Base-by-base conservation (phyloP, 2,888 invertebrate genomes). In the Enoplolaimus lenunculus region DNA sequence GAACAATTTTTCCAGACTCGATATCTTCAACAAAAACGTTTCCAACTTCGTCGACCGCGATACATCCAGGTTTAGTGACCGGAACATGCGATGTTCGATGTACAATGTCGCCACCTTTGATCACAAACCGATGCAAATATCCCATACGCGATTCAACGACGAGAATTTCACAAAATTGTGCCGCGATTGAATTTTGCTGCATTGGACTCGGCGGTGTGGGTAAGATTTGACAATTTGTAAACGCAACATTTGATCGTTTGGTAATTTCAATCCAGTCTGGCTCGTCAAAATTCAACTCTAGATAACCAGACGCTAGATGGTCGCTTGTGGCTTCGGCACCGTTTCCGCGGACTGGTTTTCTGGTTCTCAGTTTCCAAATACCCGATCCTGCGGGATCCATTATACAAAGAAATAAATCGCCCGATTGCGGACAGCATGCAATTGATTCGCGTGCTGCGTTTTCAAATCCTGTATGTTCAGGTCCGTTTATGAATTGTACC, bases 71-170 rank as follows among this genome's bases (percentile, higher is more conserved):
- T 28, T 71, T 68, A 34, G 68, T 66, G 21, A 72, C 71, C n/a
- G 35, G 16, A 31, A 66, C 68, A 7, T 71, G n/a, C 26, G 68
- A 62, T 29, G 33, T 2, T 3, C 69, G 62, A 57, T 70, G 35
- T 60, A 31, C 62, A 29, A 72, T 34, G 57, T 72, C 72, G 26
- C 34, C 31, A 13, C 68, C 71, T 16, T 59, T 28, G 21, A 72
- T 30, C 21, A 69, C 21, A n/a, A 72, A 28, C 21, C 45, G 21
- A 60, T 72, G 68, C 66, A 72, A 13, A 60, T 71, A 71, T 7
- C 70, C 72, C 72, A 71, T 72, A 34, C 71, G 62, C 2, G 26
- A 1, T 66, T 72, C 72, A 21, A 70, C 65, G 29, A 64, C 57
- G 35, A 72, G 57, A 29, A 72, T 1, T 26, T 72, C 68, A 16